These are phyloP conservation scores for Phania funesta DNA, from an alignment of 2,888 invertebrate species.

Conservation along the genomic window DNA sequence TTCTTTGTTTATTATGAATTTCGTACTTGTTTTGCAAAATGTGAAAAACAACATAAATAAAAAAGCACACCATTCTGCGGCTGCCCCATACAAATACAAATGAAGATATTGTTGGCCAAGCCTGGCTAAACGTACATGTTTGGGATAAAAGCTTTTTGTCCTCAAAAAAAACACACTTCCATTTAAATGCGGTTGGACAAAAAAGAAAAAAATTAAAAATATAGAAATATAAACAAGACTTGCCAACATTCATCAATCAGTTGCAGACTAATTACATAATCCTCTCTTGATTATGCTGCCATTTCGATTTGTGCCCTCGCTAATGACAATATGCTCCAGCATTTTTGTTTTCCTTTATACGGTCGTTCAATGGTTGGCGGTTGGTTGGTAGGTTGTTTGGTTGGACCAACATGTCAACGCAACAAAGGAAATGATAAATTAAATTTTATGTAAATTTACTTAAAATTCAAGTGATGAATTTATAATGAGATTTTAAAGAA, in stretches of 20 bases:
- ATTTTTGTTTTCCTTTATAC: background rate
- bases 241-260: constrained; percentile 79
- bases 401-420: constrained; percentile 50
- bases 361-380: background rate
- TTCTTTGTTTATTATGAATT: constrained; percentile 32
- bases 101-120: constrained; percentile 11
- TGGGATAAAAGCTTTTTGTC: constrained; percentile 56
- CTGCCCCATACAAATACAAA: constrained; percentile 3
- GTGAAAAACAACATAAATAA: background rate
- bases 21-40: constrained; percentile 8
- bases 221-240: constrained; percentile 45
- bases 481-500: constrained; percentile 41
- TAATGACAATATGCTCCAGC: constrained; percentile 38
- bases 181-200: constrained; percentile 54
- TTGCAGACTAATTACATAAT: constrained; percentile 81
- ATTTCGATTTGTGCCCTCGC: constrained; percentile 69
- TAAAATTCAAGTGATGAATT: constrained; percentile 45
- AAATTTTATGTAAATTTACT: constrained; percentile 54
- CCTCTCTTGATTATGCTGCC: constrained; percentile 79
- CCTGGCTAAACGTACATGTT: constrained; percentile 34
- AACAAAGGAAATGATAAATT: constrained; percentile 60
- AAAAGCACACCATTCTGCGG: constrained; percentile 21
- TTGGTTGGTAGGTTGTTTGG: constrained; percentile 15
- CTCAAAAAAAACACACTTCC: constrained; percentile 10
- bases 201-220: constrained; percentile 6